Conservation (phyloP, 2,888 invertebrate genomes). For the Eristalis intricaria region DNA sequence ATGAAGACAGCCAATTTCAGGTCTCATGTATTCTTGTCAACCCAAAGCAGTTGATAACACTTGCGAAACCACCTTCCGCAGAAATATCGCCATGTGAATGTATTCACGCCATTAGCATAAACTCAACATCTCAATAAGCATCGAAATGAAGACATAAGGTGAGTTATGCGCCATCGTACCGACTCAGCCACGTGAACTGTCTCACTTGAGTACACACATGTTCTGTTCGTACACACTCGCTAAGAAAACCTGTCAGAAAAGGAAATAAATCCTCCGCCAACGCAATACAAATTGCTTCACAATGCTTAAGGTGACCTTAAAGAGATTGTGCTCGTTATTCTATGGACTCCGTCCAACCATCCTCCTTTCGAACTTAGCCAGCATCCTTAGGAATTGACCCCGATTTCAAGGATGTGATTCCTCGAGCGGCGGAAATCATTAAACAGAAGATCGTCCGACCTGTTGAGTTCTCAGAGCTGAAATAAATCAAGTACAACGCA, state of each 20-base stretch:
- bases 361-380: no score
- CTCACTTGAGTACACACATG: neutral
- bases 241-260: neutral
- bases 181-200: neutral
- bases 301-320: neutral
- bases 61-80: neutral
- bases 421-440: no score
- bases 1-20: neutral
- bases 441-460: neutral
- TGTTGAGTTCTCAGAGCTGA: neutral
- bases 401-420: no score
- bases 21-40: neutral
- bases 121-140: neutral
- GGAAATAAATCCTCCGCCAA: neutral
- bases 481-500: neutral
- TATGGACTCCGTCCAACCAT: no score
- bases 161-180: neutral
- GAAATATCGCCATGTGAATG: neutral
- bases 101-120: neutral
- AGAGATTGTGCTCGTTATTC: neutral
- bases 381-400: no score
- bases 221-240: neutral
- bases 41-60: neutral
- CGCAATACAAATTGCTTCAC: neutral
- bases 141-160: neutral